Evolutionary conservation across 2,888 invertebrate species (phyloP).

Genomic region (Patella caerulea): DNA sequence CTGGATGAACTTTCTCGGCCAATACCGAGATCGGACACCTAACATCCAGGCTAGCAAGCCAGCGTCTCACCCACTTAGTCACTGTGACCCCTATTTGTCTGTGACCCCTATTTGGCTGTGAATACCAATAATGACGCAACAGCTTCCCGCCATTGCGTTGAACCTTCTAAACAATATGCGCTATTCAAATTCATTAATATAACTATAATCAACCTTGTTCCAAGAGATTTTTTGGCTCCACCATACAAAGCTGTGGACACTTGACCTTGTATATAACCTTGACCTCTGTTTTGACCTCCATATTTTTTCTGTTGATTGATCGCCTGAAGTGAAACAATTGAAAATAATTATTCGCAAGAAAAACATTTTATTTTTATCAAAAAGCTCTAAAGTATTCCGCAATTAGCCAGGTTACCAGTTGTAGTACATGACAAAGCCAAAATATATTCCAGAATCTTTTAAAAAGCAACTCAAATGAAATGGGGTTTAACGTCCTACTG

Average conservation of each 20-base stretch:
- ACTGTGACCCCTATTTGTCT: too few species aligned
- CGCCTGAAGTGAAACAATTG: conserved; percentile 35
- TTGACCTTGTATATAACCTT: conserved; percentile 26
- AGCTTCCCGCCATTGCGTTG: too few species aligned
- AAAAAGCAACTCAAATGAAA: not conserved
- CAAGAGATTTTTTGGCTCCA: conserved; percentile 63
- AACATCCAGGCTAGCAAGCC: too few species aligned
- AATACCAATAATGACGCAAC: too few species aligned
- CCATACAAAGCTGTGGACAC: conserved; percentile 53
- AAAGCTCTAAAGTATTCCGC: not conserved
- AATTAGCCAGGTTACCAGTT: too few species aligned
- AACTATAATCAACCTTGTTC: conserved; percentile 57
- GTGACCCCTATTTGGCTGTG: too few species aligned
- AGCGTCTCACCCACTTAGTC: too few species aligned
- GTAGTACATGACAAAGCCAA: not conserved
- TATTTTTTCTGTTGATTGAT: conserved; percentile 61
- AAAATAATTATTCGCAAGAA: not conserved
- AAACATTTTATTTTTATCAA: not conserved
- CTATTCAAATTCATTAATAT: too few species aligned
- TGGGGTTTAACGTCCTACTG: too few species aligned
- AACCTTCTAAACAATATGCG: too few species aligned
- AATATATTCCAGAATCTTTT: not conserved
- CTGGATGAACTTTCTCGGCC: too few species aligned
- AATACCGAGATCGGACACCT: too few species aligned
- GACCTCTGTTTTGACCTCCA: conserved; percentile 38